These are phyloP conservation scores for Urocynchramus pylzowi DNA, from an alignment of 2,113 vertebrate species.

Conservation along the genomic window DNA sequence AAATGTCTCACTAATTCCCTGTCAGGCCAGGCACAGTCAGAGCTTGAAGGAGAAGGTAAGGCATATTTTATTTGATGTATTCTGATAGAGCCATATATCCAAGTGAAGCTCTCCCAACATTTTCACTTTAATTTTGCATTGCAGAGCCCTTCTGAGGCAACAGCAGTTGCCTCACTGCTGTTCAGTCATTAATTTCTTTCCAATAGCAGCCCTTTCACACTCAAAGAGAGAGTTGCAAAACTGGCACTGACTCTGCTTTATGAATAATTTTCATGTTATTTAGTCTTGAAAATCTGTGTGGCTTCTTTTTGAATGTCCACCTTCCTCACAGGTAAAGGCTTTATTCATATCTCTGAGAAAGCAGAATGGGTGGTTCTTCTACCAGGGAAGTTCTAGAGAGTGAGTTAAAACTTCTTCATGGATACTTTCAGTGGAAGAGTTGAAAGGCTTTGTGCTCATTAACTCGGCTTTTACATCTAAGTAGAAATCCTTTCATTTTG, in stretches of 20 bases:
- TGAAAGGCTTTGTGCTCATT: neutral
- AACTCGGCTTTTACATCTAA: neutral
- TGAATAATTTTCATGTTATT: neutral
- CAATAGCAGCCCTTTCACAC: neutral
- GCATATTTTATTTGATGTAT: neutral
- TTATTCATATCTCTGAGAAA: neutral
- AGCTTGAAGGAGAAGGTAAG: neutral
- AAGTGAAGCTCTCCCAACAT: neutral
- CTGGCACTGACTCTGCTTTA: neutral
- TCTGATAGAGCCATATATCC: neutral
- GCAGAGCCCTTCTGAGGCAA: neutral
- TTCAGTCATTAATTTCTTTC: neutral
- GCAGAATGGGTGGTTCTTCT: neutral
- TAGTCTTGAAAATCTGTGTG: neutral
- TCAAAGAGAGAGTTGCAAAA: neutral
- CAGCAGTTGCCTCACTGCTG: neutral
- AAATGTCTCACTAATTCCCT: neutral
- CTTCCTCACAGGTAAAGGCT: neutral
- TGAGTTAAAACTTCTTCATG: neutral
- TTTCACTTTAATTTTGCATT: conserved; percentile 2
- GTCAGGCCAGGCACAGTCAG: neutral
- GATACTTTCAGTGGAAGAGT: neutral
- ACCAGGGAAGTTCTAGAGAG: neutral
- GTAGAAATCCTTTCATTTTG: neutral
- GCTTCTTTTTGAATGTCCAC: neutral